A percentile compares a stretch with the other conserved stretches of the same genome.
Evolutionary conservation across 2,888 invertebrate species (phyloP).

Genomic region (Sthenelais limicola): DNA sequence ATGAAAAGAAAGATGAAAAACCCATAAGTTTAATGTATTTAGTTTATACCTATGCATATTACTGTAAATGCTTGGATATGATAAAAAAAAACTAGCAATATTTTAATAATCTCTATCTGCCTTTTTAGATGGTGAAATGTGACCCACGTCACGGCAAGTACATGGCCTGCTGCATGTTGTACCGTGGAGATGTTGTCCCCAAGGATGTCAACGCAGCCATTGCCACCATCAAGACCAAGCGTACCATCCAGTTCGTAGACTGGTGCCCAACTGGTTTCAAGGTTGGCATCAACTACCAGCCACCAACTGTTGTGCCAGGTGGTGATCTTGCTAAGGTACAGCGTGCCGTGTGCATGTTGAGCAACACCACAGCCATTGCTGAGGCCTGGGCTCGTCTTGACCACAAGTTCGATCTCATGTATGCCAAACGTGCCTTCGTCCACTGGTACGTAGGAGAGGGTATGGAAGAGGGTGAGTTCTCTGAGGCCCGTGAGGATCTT

Average conservation of each 20-base stretch:
- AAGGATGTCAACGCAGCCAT: slow-evolving; percentile 39
- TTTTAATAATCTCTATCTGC: too few relatives aligned
- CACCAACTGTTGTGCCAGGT: slow-evolving; percentile 66
- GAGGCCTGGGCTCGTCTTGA: slow-evolving; percentile 42
- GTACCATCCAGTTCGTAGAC: slow-evolving; percentile 41
- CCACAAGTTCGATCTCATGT: slow-evolving; percentile 41
- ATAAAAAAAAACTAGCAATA: too few relatives aligned
- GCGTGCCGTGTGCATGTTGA: slow-evolving; percentile 85
- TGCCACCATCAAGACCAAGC: slow-evolving; percentile 41
- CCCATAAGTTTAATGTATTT: too few relatives aligned
- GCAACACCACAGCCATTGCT: slow-evolving; percentile 41
- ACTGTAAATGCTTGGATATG: too few relatives aligned
- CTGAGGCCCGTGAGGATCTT: slow-evolving; percentile 40
- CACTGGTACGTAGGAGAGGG: slow-evolving; percentile 41
- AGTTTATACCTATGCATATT: too few relatives aligned
- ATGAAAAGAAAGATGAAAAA: too few relatives aligned
- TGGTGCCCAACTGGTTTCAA: slow-evolving; percentile 40
- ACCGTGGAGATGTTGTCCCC: slow-evolving; percentile 39
- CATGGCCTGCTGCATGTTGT: slow-evolving; percentile 39
- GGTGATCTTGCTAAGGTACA: slow-evolving; percentile 84
- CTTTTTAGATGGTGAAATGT: slow-evolving; percentile 75
- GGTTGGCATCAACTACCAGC: slow-evolving; percentile 42
- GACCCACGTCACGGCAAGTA: slow-evolving; percentile 66
- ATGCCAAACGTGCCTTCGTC: slow-evolving; percentile 41
- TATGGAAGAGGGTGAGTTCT: slow-evolving; percentile 41